Base-by-base conservation (phyloP, 2,797 vertebrate species). In the Pseudochirops cupreus region DNA sequence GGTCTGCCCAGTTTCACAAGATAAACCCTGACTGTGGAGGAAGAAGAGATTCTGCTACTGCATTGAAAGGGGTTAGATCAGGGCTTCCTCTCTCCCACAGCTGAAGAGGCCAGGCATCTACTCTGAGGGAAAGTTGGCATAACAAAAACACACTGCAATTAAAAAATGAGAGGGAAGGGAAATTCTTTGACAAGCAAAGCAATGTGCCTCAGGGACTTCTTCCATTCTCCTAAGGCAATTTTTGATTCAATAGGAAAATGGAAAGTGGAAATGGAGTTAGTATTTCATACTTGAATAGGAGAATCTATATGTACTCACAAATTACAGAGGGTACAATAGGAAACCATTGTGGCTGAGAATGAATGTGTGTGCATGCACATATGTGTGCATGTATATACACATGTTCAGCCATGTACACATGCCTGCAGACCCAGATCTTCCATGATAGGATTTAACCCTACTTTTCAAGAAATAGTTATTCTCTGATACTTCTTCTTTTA, bases 241-340 rank as follows among this genome's bases (percentile, higher is more conserved):
- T 93, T 96, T 97, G 95, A 92, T 94, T 95, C 94, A 96, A 91
- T 89, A 97, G 57, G 39, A 98, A 98, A 95, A 92, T n/a, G 89
- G 93, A 62, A 97, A 96, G 97, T 95, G 96, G 97, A 98, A 98
- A 93, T 74, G 94, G 53, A 97, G 95, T 92, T 92, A 96, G 39
- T 93, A 94, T 95, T 97, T 96, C 90, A 90, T 56, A 97, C 93
- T 93, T 74, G 91, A 97, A 97, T 97, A 93, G 94, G 95, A 82
- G 67, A 95, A 90, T 98, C 98, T 97, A 56, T 97, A 95, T 97
- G 97, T 92, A 91, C 93, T 97, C 52, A 57, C 92, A 59, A 96
- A 90, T 92, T 46, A 94, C 93, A 95, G 92, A 54, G 92, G 28
- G 6, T 96, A 11, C 39, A 82, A 26, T 87, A 87, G 74, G 39